Evolutionary conservation across 2,797 vertebrate species (phyloP), one percentile per base, ranked within the genome.

Genomic region (Molossus molossus): DNA sequence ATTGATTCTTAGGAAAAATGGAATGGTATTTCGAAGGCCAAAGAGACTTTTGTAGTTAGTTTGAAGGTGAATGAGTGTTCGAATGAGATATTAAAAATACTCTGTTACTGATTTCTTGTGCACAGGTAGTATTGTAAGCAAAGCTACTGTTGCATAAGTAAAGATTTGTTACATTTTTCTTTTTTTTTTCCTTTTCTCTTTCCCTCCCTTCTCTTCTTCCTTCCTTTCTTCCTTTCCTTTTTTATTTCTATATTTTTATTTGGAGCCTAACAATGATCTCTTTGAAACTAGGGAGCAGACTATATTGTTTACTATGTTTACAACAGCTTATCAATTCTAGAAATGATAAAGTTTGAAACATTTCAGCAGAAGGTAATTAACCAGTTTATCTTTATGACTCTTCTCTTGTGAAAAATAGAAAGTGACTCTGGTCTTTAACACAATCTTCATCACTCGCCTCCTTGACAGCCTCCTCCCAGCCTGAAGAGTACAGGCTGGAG

Each of bases 331-430:
- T 80, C 79, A 76, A 65, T 64, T 93, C 77, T 82, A 12, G 17
- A 96, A 95, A 70, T 82, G 48, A 50, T 50, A 50, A 50, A 18
- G 65, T 91, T 87, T 77, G 25, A 91, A 95, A 91, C 64, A 14
- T 73, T 87, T 18, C 70, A 92, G 9, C 13, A 17, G 58, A n/a
- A 62, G 21, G 7, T 73, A 21, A 33, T 75, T 67, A 65, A 58
- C 18, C 23, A 58, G 8, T 79, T 67, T 83, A 13, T 79, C 50
- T 60, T 82, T 60, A 45, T 9, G 20, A 3, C n/a, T 79, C 1
- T 87, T 37, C 79, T 37, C 72, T 69, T 77, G 12, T 70, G 7
- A 65, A 76, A 87, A 90, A 3, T 40, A 33, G 4, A 72, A 70
- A 67, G 18, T 48, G 64, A 86, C 25, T 89, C 50, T 62, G 27